Base-by-base conservation (phyloP, 2,113 vertebrate species). In the Tetrax tetrax region DNA sequence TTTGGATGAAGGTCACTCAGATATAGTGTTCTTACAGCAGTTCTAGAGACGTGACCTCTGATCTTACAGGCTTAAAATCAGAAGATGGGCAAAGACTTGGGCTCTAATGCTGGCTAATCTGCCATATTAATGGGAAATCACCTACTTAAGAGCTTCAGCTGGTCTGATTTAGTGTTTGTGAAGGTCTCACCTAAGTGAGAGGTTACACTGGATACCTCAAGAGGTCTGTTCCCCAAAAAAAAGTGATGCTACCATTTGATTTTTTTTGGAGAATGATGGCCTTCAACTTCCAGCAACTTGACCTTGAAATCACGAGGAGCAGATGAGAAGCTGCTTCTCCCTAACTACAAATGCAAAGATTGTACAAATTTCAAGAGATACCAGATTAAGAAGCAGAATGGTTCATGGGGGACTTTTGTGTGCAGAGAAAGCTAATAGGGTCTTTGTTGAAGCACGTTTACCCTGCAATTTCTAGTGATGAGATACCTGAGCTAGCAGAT, bases 1-100 rank as follows among this genome's bases (percentile, higher is more conserved):
- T 96, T 81, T 96, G 89, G 69, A 89, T 93, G 95, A 96, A 95
- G 95, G 96, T 96, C 89, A 96, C 45, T 5, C 1, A 9, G 69
- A 93, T 43, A 61, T n/a, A 76, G 13, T 64, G 79, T 83, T 96
- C 90, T 84, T 87, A 50, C 10, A 75, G 53, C 57, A 64, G 31
- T 71, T 89, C 76, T 75, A 38, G 72, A 87, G 61, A 78, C 0
- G 0, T 84, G 80, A 90, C 53, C 80, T 96, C 86, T 91, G 82
- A 79, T 79, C 94, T 75, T 37, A 65, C 33, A 91, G 51, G 5
- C 33, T 90, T 93, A 60, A 66, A 86, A 70, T 33, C 47, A 77
- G 64, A 93, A 87, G 93, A 95, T 81, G 61, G 43, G 22, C 51
- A 57, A 92, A 57, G 48, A 50, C 50, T 63, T 84, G 24, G 23